Conservation (phyloP, 2,888 invertebrate genomes). For the Glyphotaelius pellucidus region DNA sequence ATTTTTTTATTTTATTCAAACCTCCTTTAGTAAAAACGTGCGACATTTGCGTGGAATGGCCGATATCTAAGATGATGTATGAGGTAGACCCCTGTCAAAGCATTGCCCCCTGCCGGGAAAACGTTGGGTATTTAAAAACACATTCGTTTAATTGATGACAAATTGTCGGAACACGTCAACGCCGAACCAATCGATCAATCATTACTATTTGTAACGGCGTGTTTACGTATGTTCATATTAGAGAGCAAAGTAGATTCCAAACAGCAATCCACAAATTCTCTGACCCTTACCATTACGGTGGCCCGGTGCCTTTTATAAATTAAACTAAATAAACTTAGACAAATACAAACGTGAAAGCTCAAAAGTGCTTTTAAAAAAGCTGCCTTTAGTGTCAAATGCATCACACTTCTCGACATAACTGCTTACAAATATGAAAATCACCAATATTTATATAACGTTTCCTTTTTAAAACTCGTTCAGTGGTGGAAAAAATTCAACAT, state of each 20-base stretch:
- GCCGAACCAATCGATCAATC: constrained; percentile 45
- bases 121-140: constrained; percentile 61
- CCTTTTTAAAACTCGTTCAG: no score
- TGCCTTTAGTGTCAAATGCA: neutral
- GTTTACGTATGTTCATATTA: neutral
- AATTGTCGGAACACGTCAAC: constrained; percentile 57
- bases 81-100: constrained; percentile 54
- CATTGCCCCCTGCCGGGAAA: constrained; percentile 55
- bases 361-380: neutral
- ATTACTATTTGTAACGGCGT: constrained; percentile 37
- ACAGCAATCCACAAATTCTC: neutral
- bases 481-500: no score
- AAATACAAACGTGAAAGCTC: neutral
- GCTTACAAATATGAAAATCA: no score
- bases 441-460: no score
- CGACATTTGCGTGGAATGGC: constrained; percentile 19
- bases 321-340: neutral
- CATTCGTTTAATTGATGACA: constrained; percentile 63
- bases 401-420: neutral
- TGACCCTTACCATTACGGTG: neutral
- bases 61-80: constrained; percentile 44
- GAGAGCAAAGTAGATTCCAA: neutral
- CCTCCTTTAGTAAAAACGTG: neutral
- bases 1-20: no score
- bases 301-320: neutral